A percentile compares a stretch with the other conserved stretches of the same genome.
Conservation (phyloP, 2,797 vertebrate genomes). For the Todus mexicanus region DNA sequence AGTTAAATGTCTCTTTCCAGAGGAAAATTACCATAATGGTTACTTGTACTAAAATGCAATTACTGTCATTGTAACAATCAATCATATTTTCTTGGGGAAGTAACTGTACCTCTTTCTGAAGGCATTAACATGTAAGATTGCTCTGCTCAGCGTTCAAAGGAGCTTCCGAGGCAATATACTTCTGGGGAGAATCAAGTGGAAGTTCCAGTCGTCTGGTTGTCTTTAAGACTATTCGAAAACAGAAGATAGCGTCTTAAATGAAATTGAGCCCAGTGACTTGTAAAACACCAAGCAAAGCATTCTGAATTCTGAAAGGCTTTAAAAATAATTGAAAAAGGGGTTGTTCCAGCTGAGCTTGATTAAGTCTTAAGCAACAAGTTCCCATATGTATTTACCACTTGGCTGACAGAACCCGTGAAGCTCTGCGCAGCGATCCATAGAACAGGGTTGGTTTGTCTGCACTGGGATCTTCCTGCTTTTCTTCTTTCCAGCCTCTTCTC, state of each 20-base stretch:
- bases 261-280: slow-evolving; percentile 7
- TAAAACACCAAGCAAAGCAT: slow-evolving; percentile 27
- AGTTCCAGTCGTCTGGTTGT: slow-evolving; percentile 4
- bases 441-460: not conserved
- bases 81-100: slow-evolving; percentile 76
- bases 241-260: not conserved
- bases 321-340: not conserved
- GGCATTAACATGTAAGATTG: slow-evolving; percentile 72
- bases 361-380: not conserved
- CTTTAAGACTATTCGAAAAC: not conserved
- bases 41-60: slow-evolving; percentile 83
- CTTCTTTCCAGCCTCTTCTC: not conserved
- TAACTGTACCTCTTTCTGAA: slow-evolving; percentile 73
- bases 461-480: not conserved
- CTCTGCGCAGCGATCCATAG: not conserved
- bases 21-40: slow-evolving; percentile 82
- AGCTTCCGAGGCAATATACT: slow-evolving; percentile 40
- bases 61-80: slow-evolving; percentile 82
- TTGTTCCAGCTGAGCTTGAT: not conserved
- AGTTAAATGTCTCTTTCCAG: slow-evolving; percentile 76
- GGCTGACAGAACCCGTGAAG: not conserved
- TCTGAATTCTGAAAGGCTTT: slow-evolving; percentile 17
- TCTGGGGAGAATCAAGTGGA: slow-evolving; percentile 15
- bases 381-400: not conserved
- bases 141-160: slow-evolving; percentile 43